phyloP scores from a whole-genome alignment of 2,888 invertebrate genomes.

The Scaptomyza parva region DNA sequence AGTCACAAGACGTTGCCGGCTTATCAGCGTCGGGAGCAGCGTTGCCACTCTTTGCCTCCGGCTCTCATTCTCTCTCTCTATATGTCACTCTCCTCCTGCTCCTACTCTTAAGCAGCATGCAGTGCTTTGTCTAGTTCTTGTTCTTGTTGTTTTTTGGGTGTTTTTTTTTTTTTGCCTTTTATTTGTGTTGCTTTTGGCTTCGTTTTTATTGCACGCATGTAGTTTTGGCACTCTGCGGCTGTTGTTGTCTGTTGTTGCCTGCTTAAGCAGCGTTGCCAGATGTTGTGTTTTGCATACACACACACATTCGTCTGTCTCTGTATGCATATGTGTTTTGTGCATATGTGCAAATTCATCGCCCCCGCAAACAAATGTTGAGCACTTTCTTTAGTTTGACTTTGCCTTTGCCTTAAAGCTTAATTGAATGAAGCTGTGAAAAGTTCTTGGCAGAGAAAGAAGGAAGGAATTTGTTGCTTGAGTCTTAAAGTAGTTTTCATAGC shows the following conservation, averaged over 20 bases:
- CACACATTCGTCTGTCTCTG: not conserved
- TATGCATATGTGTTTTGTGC: conserved; percentile 15
- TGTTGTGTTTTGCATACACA: conserved; percentile 24
- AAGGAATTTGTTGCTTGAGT: too few relatives aligned
- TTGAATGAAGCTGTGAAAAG: conserved; percentile 13
- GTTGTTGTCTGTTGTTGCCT: conserved; percentile 42
- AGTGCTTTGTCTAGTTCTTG: conserved; percentile 30
- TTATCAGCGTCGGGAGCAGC: conserved; percentile 64
- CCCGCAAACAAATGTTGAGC: conserved; percentile 13
- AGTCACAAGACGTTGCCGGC: conserved; percentile 83
- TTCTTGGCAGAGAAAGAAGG: too few relatives aligned
- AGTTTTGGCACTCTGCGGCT: conserved; percentile 42
- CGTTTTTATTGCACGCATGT: conserved; percentile 56
- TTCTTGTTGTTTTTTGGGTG: conserved; percentile 20
- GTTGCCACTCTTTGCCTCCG: conserved; percentile 31
- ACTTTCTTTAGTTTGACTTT: not conserved
- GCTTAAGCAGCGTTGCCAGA: conserved; percentile 58
- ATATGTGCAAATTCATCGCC: conserved; percentile 14
- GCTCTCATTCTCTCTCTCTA: not conserved
- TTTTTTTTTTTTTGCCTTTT: conserved; percentile 16
- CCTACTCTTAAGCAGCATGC: conserved; percentile 6
- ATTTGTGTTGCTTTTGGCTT: conserved; percentile 19
- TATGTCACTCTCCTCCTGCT: too few relatives aligned
- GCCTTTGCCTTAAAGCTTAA: conserved; percentile 24
- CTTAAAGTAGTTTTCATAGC: too few relatives aligned